A percentile compares a stretch with the other conserved stretches of the same genome.
These are phyloP conservation scores for Hapalemur alaotrensis DNA, from an alignment of 2,797 vertebrate genomes.

Conservation along the genomic window DNA sequence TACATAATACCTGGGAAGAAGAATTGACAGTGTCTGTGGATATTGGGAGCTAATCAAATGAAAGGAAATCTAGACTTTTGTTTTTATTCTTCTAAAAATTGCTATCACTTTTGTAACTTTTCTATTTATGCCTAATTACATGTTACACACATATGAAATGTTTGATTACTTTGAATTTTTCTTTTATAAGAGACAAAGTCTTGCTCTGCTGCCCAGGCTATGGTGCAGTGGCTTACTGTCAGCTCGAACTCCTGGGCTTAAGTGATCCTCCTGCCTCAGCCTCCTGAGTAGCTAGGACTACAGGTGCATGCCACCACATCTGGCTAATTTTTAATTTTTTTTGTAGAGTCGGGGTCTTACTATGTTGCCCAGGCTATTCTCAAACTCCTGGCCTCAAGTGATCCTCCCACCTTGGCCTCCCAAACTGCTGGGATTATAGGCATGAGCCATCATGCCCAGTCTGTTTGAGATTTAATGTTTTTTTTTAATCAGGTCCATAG, in stretches of 20 bases:
- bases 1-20: not conserved
- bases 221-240: not conserved
- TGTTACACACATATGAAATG: not conserved
- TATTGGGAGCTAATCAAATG: not conserved
- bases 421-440: not conserved
- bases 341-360: not conserved
- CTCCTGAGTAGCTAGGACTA: not conserved
- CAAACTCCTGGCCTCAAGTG: not conserved
- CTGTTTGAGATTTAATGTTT: not conserved
- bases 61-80: conserved; percentile 1
- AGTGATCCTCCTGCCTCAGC: not conserved
- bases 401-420: not conserved
- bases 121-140: not conserved
- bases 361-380: not conserved
- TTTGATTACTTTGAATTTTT: not conserved
- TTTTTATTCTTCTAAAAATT: not conserved
- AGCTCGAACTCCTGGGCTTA: not conserved
- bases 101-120: not conserved
- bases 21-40: not conserved
- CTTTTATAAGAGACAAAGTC: not conserved
- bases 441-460: not conserved
- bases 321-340: not conserved
- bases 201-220: not conserved
- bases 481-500: not conserved
- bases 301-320: not conserved